phyloP scores from a whole-genome alignment of 2,888 invertebrate species.

The Catocala sponsa region DNA sequence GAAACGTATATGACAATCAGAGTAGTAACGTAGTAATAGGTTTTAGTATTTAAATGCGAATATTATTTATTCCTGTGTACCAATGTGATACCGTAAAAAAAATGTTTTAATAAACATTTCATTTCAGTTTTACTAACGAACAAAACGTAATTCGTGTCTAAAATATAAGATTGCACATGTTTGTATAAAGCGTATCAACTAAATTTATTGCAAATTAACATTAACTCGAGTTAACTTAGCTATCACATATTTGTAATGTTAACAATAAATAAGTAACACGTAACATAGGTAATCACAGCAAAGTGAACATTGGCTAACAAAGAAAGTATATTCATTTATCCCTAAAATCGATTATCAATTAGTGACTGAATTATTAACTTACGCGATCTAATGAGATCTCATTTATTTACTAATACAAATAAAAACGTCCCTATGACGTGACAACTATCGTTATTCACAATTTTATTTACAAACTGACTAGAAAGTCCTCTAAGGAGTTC shows the following conservation, averaged over 20 bases:
- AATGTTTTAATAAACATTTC: slow-evolving; percentile 53
- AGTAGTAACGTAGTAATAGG: slow-evolving; percentile 85
- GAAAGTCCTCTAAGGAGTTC: slow-evolving; percentile 81
- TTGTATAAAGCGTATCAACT: slow-evolving; percentile 67
- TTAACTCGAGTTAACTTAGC: slow-evolving; percentile 77
- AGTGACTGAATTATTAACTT: slow-evolving; percentile 85
- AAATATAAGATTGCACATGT: slow-evolving; percentile 66
- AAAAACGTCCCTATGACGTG: slow-evolving; percentile 81
- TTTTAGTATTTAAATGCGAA: slow-evolving; percentile 84
- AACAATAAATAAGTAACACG: slow-evolving; percentile 86
- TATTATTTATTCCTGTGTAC: slow-evolving; percentile 74
- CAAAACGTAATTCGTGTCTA: slow-evolving; percentile 59
- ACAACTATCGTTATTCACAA: slow-evolving; percentile 85
- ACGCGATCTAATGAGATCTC: slow-evolving; percentile 86
- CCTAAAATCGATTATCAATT: slow-evolving; percentile 86
- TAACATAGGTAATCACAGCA: slow-evolving; percentile 85
- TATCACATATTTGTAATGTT: slow-evolving; percentile 81
- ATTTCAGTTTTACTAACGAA: slow-evolving; percentile 55
- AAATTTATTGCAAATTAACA: slow-evolving; percentile 79
- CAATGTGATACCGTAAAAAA: slow-evolving; percentile 62
- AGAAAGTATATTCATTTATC: slow-evolving; percentile 79
- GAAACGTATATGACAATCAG: slow-evolving; percentile 88
- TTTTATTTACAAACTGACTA: slow-evolving; percentile 87
- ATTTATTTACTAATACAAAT: slow-evolving; percentile 83
- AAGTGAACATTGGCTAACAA: slow-evolving; percentile 87